Base-by-base conservation (phyloP, 2,113 vertebrate species). In the Microcebus murinus region DNA sequence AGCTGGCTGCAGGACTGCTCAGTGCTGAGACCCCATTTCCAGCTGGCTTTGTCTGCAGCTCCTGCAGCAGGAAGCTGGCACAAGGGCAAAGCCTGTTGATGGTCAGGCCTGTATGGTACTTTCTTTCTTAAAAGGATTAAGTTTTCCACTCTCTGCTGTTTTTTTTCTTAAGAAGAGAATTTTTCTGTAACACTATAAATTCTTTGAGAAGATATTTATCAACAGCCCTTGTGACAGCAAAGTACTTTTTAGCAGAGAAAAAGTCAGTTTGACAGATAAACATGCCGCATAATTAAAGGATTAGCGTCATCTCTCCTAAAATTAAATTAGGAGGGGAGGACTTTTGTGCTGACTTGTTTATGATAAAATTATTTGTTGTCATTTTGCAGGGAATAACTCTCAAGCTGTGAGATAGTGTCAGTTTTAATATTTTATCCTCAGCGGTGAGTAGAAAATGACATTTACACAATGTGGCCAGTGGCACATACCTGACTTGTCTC, bases 201-300 rank as follows among this genome's bases (percentile, higher is more conserved):
- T 96, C 76, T 91, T 87, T 0, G 2, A 95, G 85, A 57, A 90
- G 91, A 9, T 15, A 96, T 97, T 94, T 97, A 97, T 97, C 96
- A 97, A 93, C 96, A 95, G 15, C 27, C 45, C 96, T 50, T 63
- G 45, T 65, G 93, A 65, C 74, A 97, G 95, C 91, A 95, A 88
- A 81, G 80, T 92, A 13, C 18, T 97, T 97, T 98, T 96, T 93
- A 97, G 95, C 52, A 94, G 92, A 2, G 67, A 92, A n/a, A 97
- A 98, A 98, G 92, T 96, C 12, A 97, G 96, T 98, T 97, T 98
- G 98, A 97, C 98, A 97, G 98, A 95, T 97, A 95, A 98, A 95
- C 96, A 95, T 81, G 83, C 85, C 95, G 59, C 97, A 61, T 98
- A 98, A 99, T 98, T 98, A 98, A 98, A 97, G 98, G 98, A 98